Evolutionary conservation across 1,140 invertebrate species (phyloP).

Genomic region (Drosophila suzukii): DNA sequence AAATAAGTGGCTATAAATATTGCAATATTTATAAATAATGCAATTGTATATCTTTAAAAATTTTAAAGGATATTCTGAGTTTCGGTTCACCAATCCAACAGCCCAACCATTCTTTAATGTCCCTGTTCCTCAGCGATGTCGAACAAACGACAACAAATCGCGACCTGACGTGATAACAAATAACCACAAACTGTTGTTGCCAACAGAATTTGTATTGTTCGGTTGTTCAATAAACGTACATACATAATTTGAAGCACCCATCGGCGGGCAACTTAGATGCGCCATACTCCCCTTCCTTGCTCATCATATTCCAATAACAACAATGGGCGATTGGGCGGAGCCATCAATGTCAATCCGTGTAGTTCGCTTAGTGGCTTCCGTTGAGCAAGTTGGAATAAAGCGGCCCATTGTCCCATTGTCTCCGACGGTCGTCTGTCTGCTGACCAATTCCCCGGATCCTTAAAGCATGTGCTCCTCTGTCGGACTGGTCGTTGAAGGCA

Average conservation of each 20-base stretch:
- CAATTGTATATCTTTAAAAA: not conserved
- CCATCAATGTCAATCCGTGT: constrained; percentile 65
- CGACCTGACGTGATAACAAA: constrained; percentile 78
- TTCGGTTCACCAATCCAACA: not conserved
- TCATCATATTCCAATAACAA: constrained; percentile 21
- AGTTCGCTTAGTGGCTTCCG: constrained; percentile 63
- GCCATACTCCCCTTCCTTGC: not conserved
- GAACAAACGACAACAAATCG: constrained; percentile 65
- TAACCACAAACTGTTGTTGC: constrained; percentile 73
- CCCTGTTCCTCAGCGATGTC: constrained; percentile 35
- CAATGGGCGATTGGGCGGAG: constrained; percentile 14
- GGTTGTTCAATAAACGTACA: constrained; percentile 73
- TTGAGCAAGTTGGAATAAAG: constrained; percentile 40
- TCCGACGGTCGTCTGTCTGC: not conserved
- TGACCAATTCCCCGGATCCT: not conserved
- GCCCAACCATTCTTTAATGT: not conserved
- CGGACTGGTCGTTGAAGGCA: constrained; percentile 47
- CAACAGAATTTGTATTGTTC: constrained; percentile 55
- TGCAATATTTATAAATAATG: not conserved
- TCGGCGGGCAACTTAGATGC: constrained; percentile 1
- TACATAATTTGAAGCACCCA: constrained; percentile 66
- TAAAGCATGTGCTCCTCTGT: constrained; percentile 28
- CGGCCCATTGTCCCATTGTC: constrained; percentile 4
- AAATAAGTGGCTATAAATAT: not conserved
- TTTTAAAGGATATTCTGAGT: not conserved